Evolutionary conservation across 2,113 vertebrate species (phyloP).

Genomic region (Ailurus styani): DNA sequence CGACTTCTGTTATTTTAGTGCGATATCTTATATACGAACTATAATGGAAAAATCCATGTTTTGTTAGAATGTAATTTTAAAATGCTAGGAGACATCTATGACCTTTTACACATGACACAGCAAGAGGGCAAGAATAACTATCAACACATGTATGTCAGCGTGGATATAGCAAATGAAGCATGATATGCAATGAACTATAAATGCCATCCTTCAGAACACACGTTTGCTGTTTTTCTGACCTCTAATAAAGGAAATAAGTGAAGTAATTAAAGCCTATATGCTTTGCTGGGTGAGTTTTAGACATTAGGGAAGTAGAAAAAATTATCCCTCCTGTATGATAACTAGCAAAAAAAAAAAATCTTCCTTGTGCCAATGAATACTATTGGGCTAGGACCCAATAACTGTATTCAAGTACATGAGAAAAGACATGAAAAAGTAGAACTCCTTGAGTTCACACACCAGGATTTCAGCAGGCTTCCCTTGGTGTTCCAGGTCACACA

Average conservation of each 20-base stretch:
- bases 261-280: not conserved
- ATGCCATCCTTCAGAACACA: not conserved
- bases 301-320: not conserved
- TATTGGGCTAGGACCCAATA: not conserved
- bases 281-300: not conserved
- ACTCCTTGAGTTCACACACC: not conserved
- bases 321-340: not conserved
- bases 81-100: not conserved
- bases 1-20: not conserved
- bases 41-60: constrained; percentile 15
- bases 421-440: not conserved
- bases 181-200: constrained; percentile 1
- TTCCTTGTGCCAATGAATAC: not conserved
- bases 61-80: constrained; percentile 27
- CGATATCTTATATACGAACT: not conserved
- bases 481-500: not conserved
- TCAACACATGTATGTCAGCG: not conserved
- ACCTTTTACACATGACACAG: not conserved
- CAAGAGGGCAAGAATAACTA: not conserved
- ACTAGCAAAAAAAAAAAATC: not conserved
- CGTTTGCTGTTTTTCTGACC: not conserved
- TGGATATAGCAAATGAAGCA: not conserved
- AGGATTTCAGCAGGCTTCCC: not conserved
- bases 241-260: not conserved
- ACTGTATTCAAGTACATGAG: not conserved